Percentiles rank a stretch among this genome's conserved stretches.
These are phyloP conservation scores for Suncus etruscus DNA, from an alignment of 2,113 vertebrate species.

Conservation along the genomic window DNA sequence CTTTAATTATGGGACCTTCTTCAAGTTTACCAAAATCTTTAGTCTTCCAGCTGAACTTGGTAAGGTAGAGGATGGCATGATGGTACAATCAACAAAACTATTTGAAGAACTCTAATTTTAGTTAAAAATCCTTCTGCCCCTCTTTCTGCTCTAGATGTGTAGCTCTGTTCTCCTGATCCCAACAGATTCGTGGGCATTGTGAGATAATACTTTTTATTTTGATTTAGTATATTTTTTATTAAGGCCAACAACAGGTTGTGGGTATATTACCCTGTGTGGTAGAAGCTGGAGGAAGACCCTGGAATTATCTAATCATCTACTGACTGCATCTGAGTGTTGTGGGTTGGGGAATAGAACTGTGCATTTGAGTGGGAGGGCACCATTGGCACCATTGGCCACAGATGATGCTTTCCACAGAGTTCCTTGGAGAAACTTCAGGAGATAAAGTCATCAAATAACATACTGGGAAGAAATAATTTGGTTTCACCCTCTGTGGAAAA, in stretches of 20 bases:
- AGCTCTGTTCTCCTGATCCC: background rate
- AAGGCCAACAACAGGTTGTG: background rate
- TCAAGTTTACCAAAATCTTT: too few relatives aligned
- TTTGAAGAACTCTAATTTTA: background rate
- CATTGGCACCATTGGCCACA: background rate
- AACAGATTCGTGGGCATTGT: background rate
- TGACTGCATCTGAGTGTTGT: background rate
- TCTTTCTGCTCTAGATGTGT: too few relatives aligned
- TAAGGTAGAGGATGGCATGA: background rate
- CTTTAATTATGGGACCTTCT: too few relatives aligned
- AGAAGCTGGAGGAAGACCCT: background rate
- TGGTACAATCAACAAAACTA: background rate
- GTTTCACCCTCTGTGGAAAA: conserved; percentile 12
- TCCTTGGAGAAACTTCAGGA: background rate
- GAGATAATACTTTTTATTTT: background rate
- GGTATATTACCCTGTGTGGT: background rate
- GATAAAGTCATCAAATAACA: conserved; percentile 11
- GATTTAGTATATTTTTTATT: conserved; percentile 47
- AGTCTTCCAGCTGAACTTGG: background rate
- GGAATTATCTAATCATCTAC: background rate
- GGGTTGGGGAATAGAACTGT: conserved; percentile 50
- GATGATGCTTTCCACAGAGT: conserved; percentile 19
- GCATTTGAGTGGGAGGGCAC: background rate
- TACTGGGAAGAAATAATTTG: conserved; percentile 10
- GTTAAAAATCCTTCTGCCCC: background rate